Conservation (phyloP, 2,888 invertebrate genomes). For the Caenorhabditis sp. region DNA sequence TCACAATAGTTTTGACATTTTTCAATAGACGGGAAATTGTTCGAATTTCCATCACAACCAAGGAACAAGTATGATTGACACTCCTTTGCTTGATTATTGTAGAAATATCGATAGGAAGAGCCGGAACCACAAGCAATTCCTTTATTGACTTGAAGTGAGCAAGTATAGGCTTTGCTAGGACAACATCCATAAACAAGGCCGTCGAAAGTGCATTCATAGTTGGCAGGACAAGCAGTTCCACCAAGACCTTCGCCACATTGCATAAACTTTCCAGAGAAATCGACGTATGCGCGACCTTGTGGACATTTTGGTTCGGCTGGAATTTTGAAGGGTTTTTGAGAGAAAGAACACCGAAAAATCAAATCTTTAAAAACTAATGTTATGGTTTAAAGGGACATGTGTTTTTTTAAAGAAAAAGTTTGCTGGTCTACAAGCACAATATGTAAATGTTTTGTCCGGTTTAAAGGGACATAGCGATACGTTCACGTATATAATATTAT, state of each 20-base stretch:
- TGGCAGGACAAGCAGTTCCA: slow-evolving; percentile 51
- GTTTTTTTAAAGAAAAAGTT: no score
- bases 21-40: slow-evolving; percentile 58
- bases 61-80: slow-evolving; percentile 57
- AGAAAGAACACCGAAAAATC: no score
- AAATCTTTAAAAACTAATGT: no score
- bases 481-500: no score
- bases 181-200: slow-evolving; percentile 61
- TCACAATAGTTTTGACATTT: slow-evolving; percentile 59
- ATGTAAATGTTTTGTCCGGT: no score
- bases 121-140: slow-evolving; percentile 56
- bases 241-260: slow-evolving; percentile 50
- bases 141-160: slow-evolving; percentile 53
- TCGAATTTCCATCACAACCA: slow-evolving; percentile 61
- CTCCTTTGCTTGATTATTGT: slow-evolving; percentile 55
- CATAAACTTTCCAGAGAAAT: slow-evolving; percentile 52
- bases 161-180: slow-evolving; percentile 56
- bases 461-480: no score
- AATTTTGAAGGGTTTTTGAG: no score
- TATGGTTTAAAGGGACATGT: no score
- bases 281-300: slow-evolving; percentile 53
- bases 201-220: slow-evolving; percentile 60
- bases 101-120: slow-evolving; percentile 49
- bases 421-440: no score
- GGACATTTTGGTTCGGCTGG: slow-evolving; percentile 55